Conservation (phyloP, 2,888 invertebrate species). For the Mactromeris polynyma region DNA sequence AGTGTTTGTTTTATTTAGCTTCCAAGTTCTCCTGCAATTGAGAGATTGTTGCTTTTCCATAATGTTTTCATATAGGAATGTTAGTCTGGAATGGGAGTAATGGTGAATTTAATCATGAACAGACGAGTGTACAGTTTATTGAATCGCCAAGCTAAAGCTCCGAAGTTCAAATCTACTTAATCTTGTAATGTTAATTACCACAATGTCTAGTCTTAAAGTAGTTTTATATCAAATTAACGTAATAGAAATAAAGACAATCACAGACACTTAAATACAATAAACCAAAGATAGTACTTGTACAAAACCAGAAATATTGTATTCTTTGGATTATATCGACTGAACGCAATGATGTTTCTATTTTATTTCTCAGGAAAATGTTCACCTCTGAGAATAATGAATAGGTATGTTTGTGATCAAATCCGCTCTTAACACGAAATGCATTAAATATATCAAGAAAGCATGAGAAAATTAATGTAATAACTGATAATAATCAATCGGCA, state of each 20-base stretch:
- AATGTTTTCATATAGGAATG: not conserved
- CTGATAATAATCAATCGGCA: not conserved
- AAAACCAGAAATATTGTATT: too few relatives aligned
- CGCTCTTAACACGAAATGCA: not conserved
- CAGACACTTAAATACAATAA: too few relatives aligned
- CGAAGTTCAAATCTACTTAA: not conserved
- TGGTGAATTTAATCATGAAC: conserved; percentile 3
- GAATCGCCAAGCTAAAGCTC: not conserved
- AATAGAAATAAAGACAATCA: too few relatives aligned
- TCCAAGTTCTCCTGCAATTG: not conserved
- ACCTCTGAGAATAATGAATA: not conserved
- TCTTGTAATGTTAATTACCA: not conserved
- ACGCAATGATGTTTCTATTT: not conserved
- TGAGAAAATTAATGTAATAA: not conserved
- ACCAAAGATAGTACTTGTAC: too few relatives aligned
- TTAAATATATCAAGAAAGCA: not conserved
- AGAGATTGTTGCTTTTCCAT: not conserved
- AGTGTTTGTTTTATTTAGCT: not conserved
- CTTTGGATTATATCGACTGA: too few relatives aligned
- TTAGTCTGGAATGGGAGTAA: not conserved
- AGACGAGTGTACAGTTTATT: not conserved
- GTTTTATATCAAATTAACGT: too few relatives aligned
- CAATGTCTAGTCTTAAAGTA: not conserved
- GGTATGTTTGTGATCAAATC: not conserved
- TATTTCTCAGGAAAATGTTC: not conserved